Evolutionary conservation across 2,797 vertebrate species (phyloP).

Genomic region (Erethizon dorsatum): DNA sequence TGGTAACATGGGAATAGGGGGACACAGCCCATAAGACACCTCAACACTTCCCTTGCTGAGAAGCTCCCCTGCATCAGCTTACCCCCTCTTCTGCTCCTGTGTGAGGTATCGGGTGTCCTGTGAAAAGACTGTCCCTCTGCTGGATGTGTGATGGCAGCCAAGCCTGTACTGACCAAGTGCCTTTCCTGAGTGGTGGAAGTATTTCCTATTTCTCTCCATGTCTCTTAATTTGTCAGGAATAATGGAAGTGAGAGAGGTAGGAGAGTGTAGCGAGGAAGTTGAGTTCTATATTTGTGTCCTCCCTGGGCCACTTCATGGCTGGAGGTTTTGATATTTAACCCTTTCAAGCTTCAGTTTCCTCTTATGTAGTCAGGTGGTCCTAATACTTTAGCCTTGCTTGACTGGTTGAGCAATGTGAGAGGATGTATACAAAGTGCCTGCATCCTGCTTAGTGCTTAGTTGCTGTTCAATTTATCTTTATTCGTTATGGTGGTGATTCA

Average conservation of each 20-base stretch:
- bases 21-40: fast-evolving
- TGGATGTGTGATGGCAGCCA: neutral
- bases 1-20: neutral
- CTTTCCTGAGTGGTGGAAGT: neutral
- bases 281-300: neutral
- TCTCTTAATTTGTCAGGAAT: neutral
- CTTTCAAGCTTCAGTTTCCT: neutral
- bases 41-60: neutral
- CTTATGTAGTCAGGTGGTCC: neutral
- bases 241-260: neutral
- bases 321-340: neutral
- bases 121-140: too few relatives aligned
- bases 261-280: neutral
- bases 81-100: neutral
- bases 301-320: fast-evolving
- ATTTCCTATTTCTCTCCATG: neutral
- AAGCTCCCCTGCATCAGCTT: neutral
- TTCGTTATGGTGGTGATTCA: neutral
- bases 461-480: neutral
- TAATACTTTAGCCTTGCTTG: too few relatives aligned
- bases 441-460: neutral
- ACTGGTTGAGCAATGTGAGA: neutral
- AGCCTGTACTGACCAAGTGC: neutral
- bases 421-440: neutral
- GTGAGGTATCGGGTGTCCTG: neutral